Percentiles rank a stretch among this genome's conserved stretches.
phyloP scores from a whole-genome alignment of 2,113 vertebrate species.

The Butastur rufipennis region DNA sequence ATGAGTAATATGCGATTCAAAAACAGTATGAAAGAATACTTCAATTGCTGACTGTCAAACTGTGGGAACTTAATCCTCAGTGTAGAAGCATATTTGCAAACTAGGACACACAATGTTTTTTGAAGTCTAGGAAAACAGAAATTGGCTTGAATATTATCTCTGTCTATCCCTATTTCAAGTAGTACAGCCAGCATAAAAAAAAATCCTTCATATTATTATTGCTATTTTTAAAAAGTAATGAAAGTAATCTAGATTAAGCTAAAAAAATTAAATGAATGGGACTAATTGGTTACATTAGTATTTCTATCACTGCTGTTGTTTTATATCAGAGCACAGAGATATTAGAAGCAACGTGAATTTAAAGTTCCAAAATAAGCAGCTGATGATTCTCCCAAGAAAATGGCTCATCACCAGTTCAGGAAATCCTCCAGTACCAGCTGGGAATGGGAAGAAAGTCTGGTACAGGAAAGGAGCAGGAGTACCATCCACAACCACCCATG shows the following conservation, averaged over 20 bases:
- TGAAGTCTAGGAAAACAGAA: constrained; percentile 25
- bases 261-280: neutral
- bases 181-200: neutral
- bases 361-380: neutral
- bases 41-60: constrained; percentile 4
- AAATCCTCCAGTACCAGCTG: neutral
- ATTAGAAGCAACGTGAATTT: neutral
- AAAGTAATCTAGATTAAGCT: neutral
- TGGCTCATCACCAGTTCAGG: neutral
- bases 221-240: neutral
- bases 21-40: constrained; percentile 12
- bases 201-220: neutral
- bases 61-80: neutral
- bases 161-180: neutral
- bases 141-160: neutral
- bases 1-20: neutral
- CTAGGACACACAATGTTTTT: neutral
- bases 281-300: neutral
- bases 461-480: neutral
- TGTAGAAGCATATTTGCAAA: constrained; percentile 33
- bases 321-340: neutral
- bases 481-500: neutral
- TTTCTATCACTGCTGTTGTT: neutral
- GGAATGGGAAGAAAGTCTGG: neutral
- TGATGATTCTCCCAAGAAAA: neutral